Evolutionary conservation across 2,888 invertebrate genomes (phyloP), one percentile per base, ranked within the genome.

Genomic region (Protonemura montana): DNA sequence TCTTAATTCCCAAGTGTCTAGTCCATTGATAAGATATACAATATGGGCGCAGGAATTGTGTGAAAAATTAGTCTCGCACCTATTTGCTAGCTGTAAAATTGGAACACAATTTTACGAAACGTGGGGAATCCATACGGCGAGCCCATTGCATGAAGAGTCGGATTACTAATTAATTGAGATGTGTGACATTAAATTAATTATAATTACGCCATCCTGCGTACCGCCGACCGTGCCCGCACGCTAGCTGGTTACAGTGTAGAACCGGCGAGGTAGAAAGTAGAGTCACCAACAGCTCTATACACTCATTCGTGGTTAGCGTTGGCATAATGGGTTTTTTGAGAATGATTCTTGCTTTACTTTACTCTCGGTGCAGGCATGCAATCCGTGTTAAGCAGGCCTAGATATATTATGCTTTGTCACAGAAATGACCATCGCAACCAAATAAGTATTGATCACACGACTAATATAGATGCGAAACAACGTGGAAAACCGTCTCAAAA

Each of bases 81-180:
- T 59, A 21, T 10, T 59, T 59, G 21, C 59, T 59, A 16, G 21
- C 59, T 59, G 59, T 59, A 59, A 59, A 59, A 21, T 59, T 21
- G 59, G 59, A 59, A 59, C 59, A 59, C 7, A 59, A 59, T 59
- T 10, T 59, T 16, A 59, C 13, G 13, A 21, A 59, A 59, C 59
- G 21, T 7, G 21, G 3, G 21, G 59, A 59, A 59, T 59, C 59
- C 59, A 59, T 59, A 59, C 59, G 13, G 59, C 21, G 59, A 59
- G 16, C 13, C 16, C 13, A 59, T 59, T 13, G 59, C 59, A 59
- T 21, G 59, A 10, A 59, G 59, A 59, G 59, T 59, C 59, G 59
- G 59, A 59, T 59, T 59, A 59, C 59, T 59, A 59, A 59, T 59
- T 59, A 59, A 59, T 59, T 59, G 59, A 59, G 59, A 59, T 59